Evolutionary conservation across 2,888 invertebrate species (phyloP).

Genomic region (Coecobrya sp.): DNA sequence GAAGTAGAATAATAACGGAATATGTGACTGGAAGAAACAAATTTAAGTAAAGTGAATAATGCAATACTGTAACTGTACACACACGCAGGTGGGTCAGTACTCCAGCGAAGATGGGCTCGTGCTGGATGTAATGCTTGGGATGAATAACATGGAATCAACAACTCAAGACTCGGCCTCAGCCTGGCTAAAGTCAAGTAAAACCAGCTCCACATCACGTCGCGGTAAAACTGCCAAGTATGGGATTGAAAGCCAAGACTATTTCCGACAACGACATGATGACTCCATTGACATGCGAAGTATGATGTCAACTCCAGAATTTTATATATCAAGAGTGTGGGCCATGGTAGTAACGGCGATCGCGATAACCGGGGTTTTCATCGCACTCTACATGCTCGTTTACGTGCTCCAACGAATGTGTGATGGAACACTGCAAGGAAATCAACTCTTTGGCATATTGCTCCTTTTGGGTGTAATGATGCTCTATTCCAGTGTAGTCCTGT

Average conservation of each 20-base stretch:
- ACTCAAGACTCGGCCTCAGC: constrained; percentile 59
- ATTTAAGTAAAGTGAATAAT: constrained; percentile 34
- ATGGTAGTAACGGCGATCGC: constrained; percentile 87
- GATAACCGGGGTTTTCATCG: constrained; percentile 87
- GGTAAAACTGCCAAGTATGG: constrained; percentile 82
- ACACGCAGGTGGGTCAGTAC: constrained; percentile 87
- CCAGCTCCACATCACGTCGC: constrained; percentile 62
- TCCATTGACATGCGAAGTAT: constrained; percentile 83
- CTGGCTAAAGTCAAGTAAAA: constrained; percentile 55
- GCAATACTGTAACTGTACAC: background rate
- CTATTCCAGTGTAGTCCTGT: constrained; percentile 87
- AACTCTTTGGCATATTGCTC: constrained; percentile 87
- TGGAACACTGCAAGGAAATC: constrained; percentile 87
- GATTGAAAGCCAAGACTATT: constrained; percentile 72
- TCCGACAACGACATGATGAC: constrained; percentile 76
- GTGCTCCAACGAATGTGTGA: constrained; percentile 87
- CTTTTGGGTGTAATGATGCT: constrained; percentile 87
- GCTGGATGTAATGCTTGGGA: constrained; percentile 86
- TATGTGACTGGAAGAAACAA: background rate
- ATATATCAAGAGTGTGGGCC: constrained; percentile 87
- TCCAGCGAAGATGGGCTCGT: constrained; percentile 87
- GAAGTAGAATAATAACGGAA: background rate
- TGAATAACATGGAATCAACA: constrained; percentile 67
- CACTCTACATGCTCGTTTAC: constrained; percentile 87
- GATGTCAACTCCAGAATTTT: constrained; percentile 86